Conservation (phyloP, 2,888 invertebrate genomes). For the Pedicia rivosa region DNA sequence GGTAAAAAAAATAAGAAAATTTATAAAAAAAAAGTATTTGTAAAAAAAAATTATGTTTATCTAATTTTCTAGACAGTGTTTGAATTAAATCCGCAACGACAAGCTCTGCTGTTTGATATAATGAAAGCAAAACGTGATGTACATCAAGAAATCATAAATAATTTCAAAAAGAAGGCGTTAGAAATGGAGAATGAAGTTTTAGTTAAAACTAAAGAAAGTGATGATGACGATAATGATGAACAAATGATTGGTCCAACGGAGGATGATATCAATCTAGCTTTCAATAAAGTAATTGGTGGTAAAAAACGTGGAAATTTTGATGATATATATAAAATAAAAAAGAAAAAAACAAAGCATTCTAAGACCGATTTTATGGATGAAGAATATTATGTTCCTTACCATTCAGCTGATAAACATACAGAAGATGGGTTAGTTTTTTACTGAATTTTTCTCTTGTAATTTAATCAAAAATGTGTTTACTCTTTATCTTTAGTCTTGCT, state of each 20-base stretch:
- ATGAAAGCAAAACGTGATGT: slow-evolving; percentile 79
- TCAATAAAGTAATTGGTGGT: slow-evolving; percentile 38
- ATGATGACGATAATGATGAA: slow-evolving; percentile 5
- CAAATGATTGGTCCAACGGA: slow-evolving; percentile 30
- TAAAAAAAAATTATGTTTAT: slow-evolving; percentile 9
- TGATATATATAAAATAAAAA: slow-evolving; percentile 38
- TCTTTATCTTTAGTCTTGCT: slow-evolving; percentile 28
- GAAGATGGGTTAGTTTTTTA: slow-evolving; percentile 34
- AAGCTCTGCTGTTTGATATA: slow-evolving; percentile 58
- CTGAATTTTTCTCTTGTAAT: slow-evolving; percentile 8
- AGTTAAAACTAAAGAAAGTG: slow-evolving; percentile 9
- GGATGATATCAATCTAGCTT: slow-evolving; percentile 38
- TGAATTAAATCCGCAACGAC: slow-evolving; percentile 70
- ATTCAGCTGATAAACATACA: slow-evolving; percentile 68
- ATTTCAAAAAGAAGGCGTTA: slow-evolving; percentile 28
- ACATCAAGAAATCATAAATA: slow-evolving; percentile 39
- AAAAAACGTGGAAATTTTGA: slow-evolving; percentile 35
- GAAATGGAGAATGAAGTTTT: slow-evolving; percentile 18
- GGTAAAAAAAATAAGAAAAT: slow-evolving; percentile 16
- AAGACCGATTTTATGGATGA: slow-evolving; percentile 49
- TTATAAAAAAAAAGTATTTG: background rate
- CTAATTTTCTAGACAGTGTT: slow-evolving; percentile 73
- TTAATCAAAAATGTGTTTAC: slow-evolving; percentile 3
- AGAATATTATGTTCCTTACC: slow-evolving; percentile 78
- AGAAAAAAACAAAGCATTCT: slow-evolving; percentile 32